Evolutionary conservation across 2,113 vertebrate genomes (phyloP), one percentile per base, ranked within the genome.

Genomic region (Varanus komodoensis): DNA sequence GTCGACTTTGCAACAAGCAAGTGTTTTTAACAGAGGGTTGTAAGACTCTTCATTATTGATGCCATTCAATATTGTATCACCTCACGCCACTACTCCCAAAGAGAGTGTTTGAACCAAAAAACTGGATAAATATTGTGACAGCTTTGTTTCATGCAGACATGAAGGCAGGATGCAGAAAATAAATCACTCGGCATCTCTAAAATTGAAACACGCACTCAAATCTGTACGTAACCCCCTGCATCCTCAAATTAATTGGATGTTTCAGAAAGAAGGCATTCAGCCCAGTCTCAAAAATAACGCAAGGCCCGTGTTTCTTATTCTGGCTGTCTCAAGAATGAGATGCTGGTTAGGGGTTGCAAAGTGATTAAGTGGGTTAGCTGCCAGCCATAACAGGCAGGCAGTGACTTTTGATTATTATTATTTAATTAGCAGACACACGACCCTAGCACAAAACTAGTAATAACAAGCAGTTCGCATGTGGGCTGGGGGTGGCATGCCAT

Each of bases 91-190:
- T 91, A 82, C 82, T 81, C 86, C 64, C 78, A 38, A 52, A 11
- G 67, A 93, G 82, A 91, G 75, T 85, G 78, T 87, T 57, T 87
- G 91, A 93, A 92, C 64, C 83, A 91, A 94, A 91, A 83, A 89
- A 93, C 88, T 93, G 69, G 89, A 88, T 87, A 94, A 95, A 95
- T 96, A 96, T 95, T 96, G 92, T 95, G 93, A 95, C 93, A 96
- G 92, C 90, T 94, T 95, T 94, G 89, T 91, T 96, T 95, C 93
- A 89, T 87, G n/a, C 91, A 90, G 94, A 90, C 92, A 89, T 90
- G 87, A 84, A 5, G 8, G 87, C 0, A 82, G 89, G 80, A 89
- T 68, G 68, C 85, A 85, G 85, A 92, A 84, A 93, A 89, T 67
- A 93, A 95, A 93, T 92, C 73, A 71, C 86, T 91, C 86, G 27